A percentile compares a stretch with the other conserved stretches of the same genome.
These are phyloP conservation scores for Sarcophaga variegata DNA, from an alignment of 2,888 invertebrate species.

Conservation along the genomic window DNA sequence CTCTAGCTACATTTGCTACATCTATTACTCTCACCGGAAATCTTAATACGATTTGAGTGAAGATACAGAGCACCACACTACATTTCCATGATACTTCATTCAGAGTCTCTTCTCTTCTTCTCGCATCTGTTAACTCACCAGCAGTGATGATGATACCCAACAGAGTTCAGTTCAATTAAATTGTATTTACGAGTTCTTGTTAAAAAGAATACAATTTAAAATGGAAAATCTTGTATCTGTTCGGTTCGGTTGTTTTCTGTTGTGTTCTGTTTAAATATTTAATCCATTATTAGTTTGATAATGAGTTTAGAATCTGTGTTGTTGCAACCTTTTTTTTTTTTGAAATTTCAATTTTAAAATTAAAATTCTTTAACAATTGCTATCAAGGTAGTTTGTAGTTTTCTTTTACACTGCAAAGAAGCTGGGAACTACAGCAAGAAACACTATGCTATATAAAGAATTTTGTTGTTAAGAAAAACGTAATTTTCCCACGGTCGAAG, in stretches of 20 bases:
- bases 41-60: slow-evolving; percentile 37
- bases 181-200: slow-evolving; percentile 52
- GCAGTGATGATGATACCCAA: slow-evolving; percentile 47
- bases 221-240: background rate
- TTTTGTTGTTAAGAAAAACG: too few relatives aligned
- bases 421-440: too few relatives aligned
- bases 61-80: background rate
- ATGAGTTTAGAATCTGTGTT: background rate
- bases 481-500: too few relatives aligned
- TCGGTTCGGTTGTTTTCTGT: background rate
- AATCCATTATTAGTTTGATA: slow-evolving; percentile 26
- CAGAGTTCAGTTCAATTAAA: slow-evolving; percentile 62
- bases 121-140: background rate
- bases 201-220: slow-evolving; percentile 6
- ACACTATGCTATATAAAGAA: too few relatives aligned
- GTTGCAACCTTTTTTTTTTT: background rate
- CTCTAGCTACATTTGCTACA: slow-evolving; percentile 16
- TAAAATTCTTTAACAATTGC: background rate
- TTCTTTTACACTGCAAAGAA: too few relatives aligned
- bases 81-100: slow-evolving; percentile 26
- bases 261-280: background rate
- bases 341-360: background rate
- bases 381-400: too few relatives aligned
- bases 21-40: slow-evolving; percentile 51
- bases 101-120: background rate